phyloP scores from a whole-genome alignment of 2,113 vertebrate genomes.

The Pterocles burchelli region DNA sequence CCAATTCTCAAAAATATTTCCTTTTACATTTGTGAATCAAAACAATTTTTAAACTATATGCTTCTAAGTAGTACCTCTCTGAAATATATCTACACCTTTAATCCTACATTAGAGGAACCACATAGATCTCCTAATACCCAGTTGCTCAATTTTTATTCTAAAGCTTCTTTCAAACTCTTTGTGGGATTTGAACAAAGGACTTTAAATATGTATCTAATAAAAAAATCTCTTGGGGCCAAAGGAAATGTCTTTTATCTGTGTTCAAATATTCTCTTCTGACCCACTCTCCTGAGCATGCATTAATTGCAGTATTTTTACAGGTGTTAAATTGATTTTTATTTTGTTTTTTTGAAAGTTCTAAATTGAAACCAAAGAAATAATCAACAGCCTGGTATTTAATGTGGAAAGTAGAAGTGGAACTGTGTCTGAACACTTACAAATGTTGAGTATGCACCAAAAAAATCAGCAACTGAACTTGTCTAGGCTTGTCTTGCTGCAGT shows the following conservation, averaged over 20 bases:
- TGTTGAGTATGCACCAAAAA: neutral
- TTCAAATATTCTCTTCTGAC: conserved; percentile 18
- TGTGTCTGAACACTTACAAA: neutral
- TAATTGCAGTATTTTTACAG: conserved; percentile 22
- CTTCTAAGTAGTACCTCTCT: neutral
- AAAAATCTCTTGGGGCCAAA: neutral
- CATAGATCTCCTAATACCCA: neutral
- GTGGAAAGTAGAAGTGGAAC: neutral
- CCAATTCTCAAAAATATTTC: neutral
- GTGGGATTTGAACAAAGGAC: neutral
- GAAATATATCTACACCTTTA: neutral
- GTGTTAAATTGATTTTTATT: neutral
- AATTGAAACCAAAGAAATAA: neutral
- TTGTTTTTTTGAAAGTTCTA: neutral
- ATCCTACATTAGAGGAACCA: neutral
- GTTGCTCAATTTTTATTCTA: neutral
- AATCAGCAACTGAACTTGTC: neutral
- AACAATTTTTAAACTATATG: neutral
- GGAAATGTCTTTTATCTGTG: conserved; percentile 11
- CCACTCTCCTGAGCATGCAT: neutral
- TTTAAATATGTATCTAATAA: conserved; percentile 24
- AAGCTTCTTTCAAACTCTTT: neutral
- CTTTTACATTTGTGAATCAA: neutral
- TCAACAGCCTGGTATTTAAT: neutral
- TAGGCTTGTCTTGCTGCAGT: neutral